phyloP scores from a whole-genome alignment of 2,888 invertebrate genomes.

The Cephus pygmeus region DNA sequence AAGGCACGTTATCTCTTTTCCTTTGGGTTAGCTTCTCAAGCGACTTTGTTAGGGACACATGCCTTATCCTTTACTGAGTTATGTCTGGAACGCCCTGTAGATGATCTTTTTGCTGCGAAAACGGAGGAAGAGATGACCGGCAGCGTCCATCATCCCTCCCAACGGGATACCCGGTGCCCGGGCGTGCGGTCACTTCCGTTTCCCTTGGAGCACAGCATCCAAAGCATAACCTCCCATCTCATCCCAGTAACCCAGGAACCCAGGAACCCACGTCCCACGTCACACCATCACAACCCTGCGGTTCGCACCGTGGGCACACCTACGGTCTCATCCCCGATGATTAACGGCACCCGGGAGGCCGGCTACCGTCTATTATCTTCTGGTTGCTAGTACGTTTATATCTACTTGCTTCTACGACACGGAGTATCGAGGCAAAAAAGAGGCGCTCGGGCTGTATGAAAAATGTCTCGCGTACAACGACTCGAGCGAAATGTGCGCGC shows the following conservation, averaged over 20 bases:
- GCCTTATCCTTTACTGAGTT: no score
- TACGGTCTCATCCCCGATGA: conserved; percentile 54
- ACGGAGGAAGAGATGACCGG: conserved; percentile 26
- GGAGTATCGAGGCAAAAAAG: conserved; percentile 8
- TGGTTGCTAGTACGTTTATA: conserved; percentile 52
- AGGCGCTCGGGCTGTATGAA: no score
- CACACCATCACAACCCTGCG: conserved; percentile 24
- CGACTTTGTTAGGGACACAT: no score
- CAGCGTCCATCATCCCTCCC: conserved; percentile 48
- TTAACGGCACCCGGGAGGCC: conserved; percentile 55
- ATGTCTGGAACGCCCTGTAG: conserved; percentile 1
- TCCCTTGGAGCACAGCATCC: conserved; percentile 51
- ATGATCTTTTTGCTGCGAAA: not conserved
- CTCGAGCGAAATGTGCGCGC: no score
- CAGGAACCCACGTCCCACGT: conserved; percentile 29
- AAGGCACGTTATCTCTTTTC: no score
- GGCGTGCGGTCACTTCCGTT: conserved; percentile 57
- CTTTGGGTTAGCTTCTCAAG: no score
- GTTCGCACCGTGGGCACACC: conserved; percentile 44
- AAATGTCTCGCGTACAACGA: no score
- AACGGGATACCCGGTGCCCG: conserved; percentile 34
- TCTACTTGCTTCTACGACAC: conserved; percentile 45
- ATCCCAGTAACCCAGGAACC: conserved; percentile 33
- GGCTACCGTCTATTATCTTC: conserved; percentile 58
- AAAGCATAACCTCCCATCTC: conserved; percentile 45